Evolutionary conservation across 2,888 invertebrate species (phyloP), one percentile per base, ranked within the genome.

Genomic region (Zele albiditarsus): DNA sequence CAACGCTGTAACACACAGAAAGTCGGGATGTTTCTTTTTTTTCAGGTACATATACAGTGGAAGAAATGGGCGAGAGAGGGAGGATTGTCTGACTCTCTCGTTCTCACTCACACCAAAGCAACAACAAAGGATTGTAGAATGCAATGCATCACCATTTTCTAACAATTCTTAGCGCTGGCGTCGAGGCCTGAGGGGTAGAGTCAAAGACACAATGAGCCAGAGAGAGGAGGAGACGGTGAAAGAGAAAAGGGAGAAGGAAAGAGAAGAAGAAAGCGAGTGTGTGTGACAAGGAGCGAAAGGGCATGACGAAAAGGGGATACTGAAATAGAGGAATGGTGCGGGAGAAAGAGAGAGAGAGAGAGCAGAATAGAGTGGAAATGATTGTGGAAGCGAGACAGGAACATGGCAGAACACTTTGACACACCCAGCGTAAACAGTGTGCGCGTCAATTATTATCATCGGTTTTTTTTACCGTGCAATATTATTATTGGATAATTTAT

Each of bases 351-450:
- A 14, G 60, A 6, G 6, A 16, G 53, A 66, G 38, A 69, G 16
- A 73, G 57, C 12, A 46, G 69, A 63, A 65, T 23, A 68, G 53
- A 69, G 49, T 14, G 57, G 71, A 66, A 77, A 70, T 14, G 27
- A 38, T 23, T 38, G 71, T 23, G 60, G 2, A 23, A 65, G 58
- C 23, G 27, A 53, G 38, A 31, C 58, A 53, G 53, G 46, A 46
- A 60, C 42, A 75, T 53, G 67, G 46, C 74, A 74, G 68, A 80
- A 78, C 78, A 81, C 82, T 84, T 86, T 84, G 85, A 86, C 85
- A 86, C 86, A 86, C 86, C 86, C 86, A 84, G 75, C 81, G 84
- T 86, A 86, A 86, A 86, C 85, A 85, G 80, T 62, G 77, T 74
- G n/a, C 77, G 74, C 31, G 33, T 58, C 25, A 57, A 31, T 53